A percentile compares a stretch with the other conserved stretches of the same genome.
phyloP scores from a whole-genome alignment of 1,140 invertebrate species.

The Papilio aristodemus region DNA sequence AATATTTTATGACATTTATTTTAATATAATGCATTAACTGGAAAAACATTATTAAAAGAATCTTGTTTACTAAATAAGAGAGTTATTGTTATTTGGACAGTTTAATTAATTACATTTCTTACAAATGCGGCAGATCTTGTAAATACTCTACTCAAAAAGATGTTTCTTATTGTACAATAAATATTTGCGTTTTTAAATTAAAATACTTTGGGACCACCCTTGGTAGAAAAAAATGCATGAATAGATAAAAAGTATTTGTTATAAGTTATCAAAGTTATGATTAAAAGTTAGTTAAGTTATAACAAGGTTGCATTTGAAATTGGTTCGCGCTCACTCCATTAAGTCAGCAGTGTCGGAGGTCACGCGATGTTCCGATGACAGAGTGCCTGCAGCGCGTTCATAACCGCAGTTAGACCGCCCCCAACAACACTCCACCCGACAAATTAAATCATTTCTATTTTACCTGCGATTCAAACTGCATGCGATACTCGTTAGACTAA shows the following conservation, averaged over 20 bases:
- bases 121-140: no score
- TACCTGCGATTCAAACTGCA: slow-evolving; percentile 59
- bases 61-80: no score
- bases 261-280: neutral
- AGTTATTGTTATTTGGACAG: no score
- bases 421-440: slow-evolving; percentile 49
- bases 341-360: slow-evolving; percentile 67
- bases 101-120: no score
- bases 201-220: neutral
- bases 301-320: slow-evolving; percentile 69
- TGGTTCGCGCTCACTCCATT: slow-evolving; percentile 72
- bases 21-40: no score
- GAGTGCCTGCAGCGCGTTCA: slow-evolving; percentile 45
- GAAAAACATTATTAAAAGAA: no score
- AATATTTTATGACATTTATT: neutral
- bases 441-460: slow-evolving; percentile 78
- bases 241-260: neutral
- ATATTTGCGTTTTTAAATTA: neutral
- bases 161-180: neutral
- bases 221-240: neutral
- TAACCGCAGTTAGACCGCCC: slow-evolving; percentile 58
- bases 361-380: slow-evolving; percentile 67
- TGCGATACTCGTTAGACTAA: slow-evolving; percentile 62
- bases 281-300: slow-evolving; percentile 42
- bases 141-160: no score